Conservation (phyloP, 1,140 invertebrate genomes). For the Euura lappo region DNA sequence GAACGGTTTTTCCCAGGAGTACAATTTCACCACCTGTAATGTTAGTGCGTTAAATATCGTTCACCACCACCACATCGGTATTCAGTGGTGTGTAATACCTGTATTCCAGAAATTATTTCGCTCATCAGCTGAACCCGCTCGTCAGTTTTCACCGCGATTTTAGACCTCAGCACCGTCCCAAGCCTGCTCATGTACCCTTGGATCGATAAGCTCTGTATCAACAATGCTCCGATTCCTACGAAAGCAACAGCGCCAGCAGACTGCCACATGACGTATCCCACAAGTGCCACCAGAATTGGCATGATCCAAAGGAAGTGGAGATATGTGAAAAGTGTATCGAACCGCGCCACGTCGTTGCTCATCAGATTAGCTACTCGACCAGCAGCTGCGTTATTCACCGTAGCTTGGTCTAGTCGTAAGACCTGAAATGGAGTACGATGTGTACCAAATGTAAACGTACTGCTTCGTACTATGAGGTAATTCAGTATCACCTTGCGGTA, state of each 20-base stretch:
- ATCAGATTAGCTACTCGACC: slow-evolving; percentile 86
- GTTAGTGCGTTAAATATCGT: too few species aligned
- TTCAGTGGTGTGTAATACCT: slow-evolving; percentile 33
- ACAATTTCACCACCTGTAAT: slow-evolving; percentile 75
- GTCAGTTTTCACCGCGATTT: slow-evolving; percentile 71
- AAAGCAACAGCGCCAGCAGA: slow-evolving; percentile 71
- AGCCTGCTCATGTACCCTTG: slow-evolving; percentile 70
- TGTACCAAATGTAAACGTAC: neutral
- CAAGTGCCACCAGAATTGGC: slow-evolving; percentile 50
- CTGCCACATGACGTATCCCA: slow-evolving; percentile 71
- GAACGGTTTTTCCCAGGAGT: slow-evolving; percentile 78
- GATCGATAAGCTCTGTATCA: slow-evolving; percentile 67
- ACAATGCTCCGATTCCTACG: slow-evolving; percentile 70
- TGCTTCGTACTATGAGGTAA: neutral
- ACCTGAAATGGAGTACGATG: slow-evolving; percentile 58
- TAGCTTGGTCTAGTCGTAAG: slow-evolving; percentile 67
- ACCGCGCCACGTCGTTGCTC: slow-evolving; percentile 76
- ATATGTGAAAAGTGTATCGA: slow-evolving; percentile 62
- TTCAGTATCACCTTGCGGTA: slow-evolving; percentile 64
- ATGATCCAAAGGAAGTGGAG: slow-evolving; percentile 61
- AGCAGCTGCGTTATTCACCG: slow-evolving; percentile 71
- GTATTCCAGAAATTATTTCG: slow-evolving; percentile 75
- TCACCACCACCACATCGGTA: too few species aligned
- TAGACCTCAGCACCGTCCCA: slow-evolving; percentile 61
- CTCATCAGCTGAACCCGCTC: slow-evolving; percentile 79